phyloP scores from a whole-genome alignment of 2,113 vertebrate species.

The Nannospalax galili region DNA sequence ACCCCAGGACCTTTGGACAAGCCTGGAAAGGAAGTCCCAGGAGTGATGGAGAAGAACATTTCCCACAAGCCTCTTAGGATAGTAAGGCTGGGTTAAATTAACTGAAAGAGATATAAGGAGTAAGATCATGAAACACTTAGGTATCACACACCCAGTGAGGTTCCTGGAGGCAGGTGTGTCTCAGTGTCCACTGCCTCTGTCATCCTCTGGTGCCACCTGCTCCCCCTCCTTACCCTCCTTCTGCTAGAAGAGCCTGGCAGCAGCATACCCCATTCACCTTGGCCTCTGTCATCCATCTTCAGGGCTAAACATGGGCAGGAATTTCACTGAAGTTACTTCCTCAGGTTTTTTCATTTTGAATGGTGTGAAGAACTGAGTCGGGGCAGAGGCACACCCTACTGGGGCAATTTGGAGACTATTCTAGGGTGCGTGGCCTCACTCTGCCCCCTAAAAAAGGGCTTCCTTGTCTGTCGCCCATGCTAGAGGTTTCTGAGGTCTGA shows the following conservation, averaged over 20 bases:
- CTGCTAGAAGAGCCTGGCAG: background rate
- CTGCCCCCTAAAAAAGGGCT: no score
- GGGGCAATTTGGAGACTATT: background rate
- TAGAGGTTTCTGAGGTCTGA: background rate
- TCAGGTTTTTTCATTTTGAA: background rate
- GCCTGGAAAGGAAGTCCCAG: background rate
- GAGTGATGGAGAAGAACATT: no score
- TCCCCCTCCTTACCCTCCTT: background rate
- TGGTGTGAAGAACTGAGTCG: background rate
- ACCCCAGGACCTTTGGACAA: background rate
- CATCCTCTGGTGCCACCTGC: background rate
- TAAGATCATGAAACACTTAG: no score
- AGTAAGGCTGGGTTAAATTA: no score
- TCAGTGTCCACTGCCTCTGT: background rate
- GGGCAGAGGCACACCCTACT: background rate
- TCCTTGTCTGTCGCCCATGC: no score
- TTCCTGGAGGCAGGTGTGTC: background rate
- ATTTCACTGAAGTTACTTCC: background rate
- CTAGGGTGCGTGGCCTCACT: background rate
- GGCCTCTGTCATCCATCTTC: background rate
- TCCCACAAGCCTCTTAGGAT: background rate
- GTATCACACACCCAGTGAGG: no score
- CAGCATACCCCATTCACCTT: background rate
- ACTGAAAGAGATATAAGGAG: background rate
- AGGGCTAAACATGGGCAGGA: background rate